Conservation (phyloP, 1,140 invertebrate species). For the Pseudomyrmex sp. region DNA sequence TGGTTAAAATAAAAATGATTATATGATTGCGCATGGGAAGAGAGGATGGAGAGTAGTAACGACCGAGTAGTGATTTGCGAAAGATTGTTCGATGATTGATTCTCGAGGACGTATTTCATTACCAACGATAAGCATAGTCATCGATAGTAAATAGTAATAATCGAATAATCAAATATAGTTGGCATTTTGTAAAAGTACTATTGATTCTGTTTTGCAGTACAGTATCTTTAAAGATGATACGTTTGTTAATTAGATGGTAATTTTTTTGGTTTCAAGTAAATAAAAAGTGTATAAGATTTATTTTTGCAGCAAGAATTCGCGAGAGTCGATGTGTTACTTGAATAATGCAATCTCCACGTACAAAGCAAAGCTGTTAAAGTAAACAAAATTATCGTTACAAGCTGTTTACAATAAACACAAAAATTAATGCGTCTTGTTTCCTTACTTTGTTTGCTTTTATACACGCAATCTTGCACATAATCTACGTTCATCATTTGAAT, state of each 20-base stretch:
- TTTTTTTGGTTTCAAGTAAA: constrained; percentile 5
- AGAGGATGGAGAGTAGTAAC: constrained; percentile 11
- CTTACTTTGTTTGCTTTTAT: constrained; percentile 35
- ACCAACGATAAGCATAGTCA: constrained; percentile 70
- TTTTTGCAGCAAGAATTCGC: not conserved
- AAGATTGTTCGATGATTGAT: not conserved
- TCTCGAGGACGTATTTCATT: constrained; percentile 60
- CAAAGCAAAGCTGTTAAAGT: not conserved
- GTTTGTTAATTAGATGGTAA: not conserved
- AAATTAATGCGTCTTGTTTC: constrained; percentile 34
- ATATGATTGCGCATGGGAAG: not conserved
- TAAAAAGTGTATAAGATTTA: not conserved
- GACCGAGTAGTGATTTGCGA: constrained; percentile 65
- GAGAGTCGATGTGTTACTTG: not conserved
- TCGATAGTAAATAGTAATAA: constrained; percentile 26
- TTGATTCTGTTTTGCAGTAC: not conserved
- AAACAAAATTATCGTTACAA: not conserved
- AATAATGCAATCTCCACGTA: constrained; percentile 17
- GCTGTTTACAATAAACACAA: constrained; percentile 18
- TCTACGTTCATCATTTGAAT: constrained; percentile 20
- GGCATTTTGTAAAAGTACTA: not conserved
- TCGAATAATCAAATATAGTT: not conserved
- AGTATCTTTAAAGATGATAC: too few species aligned
- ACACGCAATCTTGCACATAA: constrained; percentile 40
- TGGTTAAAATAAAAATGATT: constrained; percentile 63